Evolutionary conservation across 2,888 invertebrate species (phyloP), one percentile per base, ranked within the genome.

Genomic region (Zeuzera pyrina): DNA sequence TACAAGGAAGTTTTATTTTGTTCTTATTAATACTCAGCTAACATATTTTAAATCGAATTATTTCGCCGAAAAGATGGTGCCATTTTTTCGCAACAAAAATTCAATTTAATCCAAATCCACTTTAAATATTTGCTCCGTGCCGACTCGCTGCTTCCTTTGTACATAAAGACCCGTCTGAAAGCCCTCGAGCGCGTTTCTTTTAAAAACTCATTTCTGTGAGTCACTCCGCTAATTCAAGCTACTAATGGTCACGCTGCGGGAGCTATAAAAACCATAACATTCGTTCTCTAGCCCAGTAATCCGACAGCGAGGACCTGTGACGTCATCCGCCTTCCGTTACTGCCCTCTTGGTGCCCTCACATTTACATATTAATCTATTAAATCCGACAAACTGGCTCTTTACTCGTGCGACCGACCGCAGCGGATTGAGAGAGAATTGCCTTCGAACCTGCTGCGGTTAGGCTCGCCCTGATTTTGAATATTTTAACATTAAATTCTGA

Each of bases 281-380:
- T 28, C 28, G 28, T 28, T n/a, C n/a, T 25, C 6, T 10, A 22
- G 14, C 21, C 13, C 19, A 8, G 6, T 12, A 12, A 8, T 19
- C 12, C 22, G 6, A 5, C 6, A 8, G 12, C 3, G 29, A 21
- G 24, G 13, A 12, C 4, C 14, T 24, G n/a, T n/a, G 26, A 32
- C 31, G 31, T 25, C 31, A 31, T n/a, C 12, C 15, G 23, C 11
- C 19, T 15, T 11, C n/a, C 10, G 11, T 13, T 29, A 31, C 33
- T 32, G 31, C 19, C 31, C 35, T 27, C 29, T 24, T 30, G 23
- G 30, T 15, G 13, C 32, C 35, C 21, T 34, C 26, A 23, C 35
- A 38, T 41, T 41, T 35, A 29, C 41, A 41, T 41, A 41, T 41
- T 38, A 41, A 41, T 41, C 41, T 41, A 30, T 29, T 29, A 35